A percentile compares a stretch with the other conserved stretches of the same genome.
phyloP scores from a whole-genome alignment of 2,113 vertebrate species.

The Calyptommatus sinebrachiatus region DNA sequence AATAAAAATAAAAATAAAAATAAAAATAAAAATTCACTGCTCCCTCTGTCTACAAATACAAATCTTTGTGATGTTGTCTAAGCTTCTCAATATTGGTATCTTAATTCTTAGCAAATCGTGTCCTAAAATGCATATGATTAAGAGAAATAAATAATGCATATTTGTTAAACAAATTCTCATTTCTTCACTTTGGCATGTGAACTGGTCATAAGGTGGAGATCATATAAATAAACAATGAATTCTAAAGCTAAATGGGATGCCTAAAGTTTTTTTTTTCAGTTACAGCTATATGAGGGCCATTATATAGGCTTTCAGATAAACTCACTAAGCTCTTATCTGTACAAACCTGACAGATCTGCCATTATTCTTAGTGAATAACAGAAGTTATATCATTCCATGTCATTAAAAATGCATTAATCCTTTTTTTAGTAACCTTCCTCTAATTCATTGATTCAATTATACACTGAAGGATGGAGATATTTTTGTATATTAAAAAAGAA shows the following conservation, averaged over 20 bases:
- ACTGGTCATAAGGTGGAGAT: slow-evolving; percentile 37
- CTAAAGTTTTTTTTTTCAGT: slow-evolving; percentile 39
- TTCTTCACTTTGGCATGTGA: slow-evolving; percentile 43
- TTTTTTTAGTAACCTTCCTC: slow-evolving; percentile 59
- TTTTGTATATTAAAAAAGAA: slow-evolving; percentile 51
- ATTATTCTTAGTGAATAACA: slow-evolving; percentile 60
- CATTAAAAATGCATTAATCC: slow-evolving; percentile 68
- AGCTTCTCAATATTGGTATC: slow-evolving; percentile 29
- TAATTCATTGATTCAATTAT: slow-evolving; percentile 68
- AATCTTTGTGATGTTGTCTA: slow-evolving; percentile 33
- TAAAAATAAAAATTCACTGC: slow-evolving; percentile 1
- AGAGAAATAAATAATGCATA: slow-evolving; percentile 39
- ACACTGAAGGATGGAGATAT: slow-evolving; percentile 57
- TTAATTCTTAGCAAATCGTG: slow-evolving; percentile 36
- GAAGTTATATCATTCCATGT: slow-evolving; percentile 58
- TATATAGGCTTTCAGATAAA: slow-evolving; percentile 60
- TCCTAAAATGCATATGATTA: slow-evolving; percentile 42
- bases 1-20: fast-evolving
- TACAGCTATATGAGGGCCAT: slow-evolving; percentile 54
- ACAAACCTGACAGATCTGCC: slow-evolving; percentile 58
- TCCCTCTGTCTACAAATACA: slow-evolving; percentile 8
- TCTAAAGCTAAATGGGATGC: slow-evolving; percentile 37
- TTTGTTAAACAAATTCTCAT: slow-evolving; percentile 55
- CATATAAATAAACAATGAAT: slow-evolving; percentile 46
- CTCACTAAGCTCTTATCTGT: slow-evolving; percentile 58